These are phyloP conservation scores for Vannuccia rotundouncinata DNA, from an alignment of 2,888 invertebrate genomes.

Conservation along the genomic window DNA sequence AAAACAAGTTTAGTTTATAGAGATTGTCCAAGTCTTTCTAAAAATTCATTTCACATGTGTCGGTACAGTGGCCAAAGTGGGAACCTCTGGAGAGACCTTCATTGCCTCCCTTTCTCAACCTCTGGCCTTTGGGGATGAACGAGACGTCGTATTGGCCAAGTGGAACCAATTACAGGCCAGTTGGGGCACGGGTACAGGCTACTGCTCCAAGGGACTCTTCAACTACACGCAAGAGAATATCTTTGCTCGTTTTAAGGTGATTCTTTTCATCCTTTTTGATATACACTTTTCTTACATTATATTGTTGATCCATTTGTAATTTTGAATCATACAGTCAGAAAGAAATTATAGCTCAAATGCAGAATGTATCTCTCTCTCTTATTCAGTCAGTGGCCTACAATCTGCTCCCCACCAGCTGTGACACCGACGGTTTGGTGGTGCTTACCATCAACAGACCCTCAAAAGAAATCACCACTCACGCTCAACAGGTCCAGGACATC, in stretches of 20 bases:
- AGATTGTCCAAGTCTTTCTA: too few species aligned
- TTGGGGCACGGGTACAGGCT: conserved; percentile 61
- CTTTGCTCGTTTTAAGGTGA: conserved; percentile 76
- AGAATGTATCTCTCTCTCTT: too few species aligned
- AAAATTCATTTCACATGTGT: too few species aligned
- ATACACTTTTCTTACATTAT: too few species aligned
- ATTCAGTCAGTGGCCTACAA: conserved; percentile 76
- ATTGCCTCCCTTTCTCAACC: conserved; percentile 57
- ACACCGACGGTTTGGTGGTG: conserved; percentile 82
- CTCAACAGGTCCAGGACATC: conserved; percentile 62
- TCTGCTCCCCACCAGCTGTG: conserved; percentile 74
- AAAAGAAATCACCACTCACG: conserved; percentile 69
- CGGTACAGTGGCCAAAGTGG: too few species aligned
- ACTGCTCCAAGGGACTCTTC: conserved; percentile 64
- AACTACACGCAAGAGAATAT: conserved; percentile 81
- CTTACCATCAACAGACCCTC: conserved; percentile 75
- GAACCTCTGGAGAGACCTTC: conserved; percentile 42
- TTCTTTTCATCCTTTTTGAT: conserved; percentile 43
- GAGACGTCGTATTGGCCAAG: conserved; percentile 82
- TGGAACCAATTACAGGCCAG: conserved; percentile 78
- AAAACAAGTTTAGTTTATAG: too few species aligned
- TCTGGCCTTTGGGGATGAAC: conserved; percentile 78
- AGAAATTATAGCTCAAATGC: too few species aligned
- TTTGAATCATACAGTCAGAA: background rate
- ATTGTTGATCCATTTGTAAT: too few species aligned